Base-by-base conservation (phyloP, 1,140 invertebrate species). In the Muscidifurax raptorellus region DNA sequence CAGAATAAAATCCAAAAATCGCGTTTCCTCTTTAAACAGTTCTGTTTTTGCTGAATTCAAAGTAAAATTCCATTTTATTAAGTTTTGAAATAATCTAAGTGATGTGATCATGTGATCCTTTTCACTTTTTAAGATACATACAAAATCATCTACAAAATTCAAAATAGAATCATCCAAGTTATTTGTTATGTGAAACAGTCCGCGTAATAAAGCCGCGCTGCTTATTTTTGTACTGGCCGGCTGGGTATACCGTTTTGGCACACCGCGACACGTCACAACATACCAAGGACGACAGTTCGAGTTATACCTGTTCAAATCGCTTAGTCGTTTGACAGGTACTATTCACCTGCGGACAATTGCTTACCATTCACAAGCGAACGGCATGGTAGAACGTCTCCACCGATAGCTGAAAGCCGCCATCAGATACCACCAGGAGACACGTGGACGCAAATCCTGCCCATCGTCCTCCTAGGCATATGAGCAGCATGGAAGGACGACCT, bases 241-340 rank as follows among this genome's bases (percentile, higher is more conserved):
- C 4, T 82, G 80, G 67, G 59, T 74, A 10, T 40, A 2, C 32
- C 86, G 90, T 18, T 94, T 88, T 80, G 92, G 92, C 0, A 59
- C 85, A 4, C 90, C 90, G 0, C 10, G 72, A 0, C 83, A 47
- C 6, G 88, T 93, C 3, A 92, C 89, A 0, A 84, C 91, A 2
- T 90, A 92, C 59, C 89, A 89, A 85, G 90, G 86, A 0, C 12
- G 75, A 28, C 92, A 93, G 79, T 93, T 93, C 80, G 90, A 92
- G 76, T 89, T 88, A 0, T n/a, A 84, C 1, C 28, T 90, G 0
- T 90, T 89, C 78, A 64, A 66, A 22, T 28, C 85, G 25, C 85
- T 91, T 32, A 85, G 84, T 18, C 69, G 71, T 66, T 52, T 89
- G 18, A 52, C 87, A 1, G 90, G 91, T 22, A 74, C 76, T n/a